Evolutionary conservation across 2,113 vertebrate genomes (phyloP).

Genomic region (Ptyas mucosa): DNA sequence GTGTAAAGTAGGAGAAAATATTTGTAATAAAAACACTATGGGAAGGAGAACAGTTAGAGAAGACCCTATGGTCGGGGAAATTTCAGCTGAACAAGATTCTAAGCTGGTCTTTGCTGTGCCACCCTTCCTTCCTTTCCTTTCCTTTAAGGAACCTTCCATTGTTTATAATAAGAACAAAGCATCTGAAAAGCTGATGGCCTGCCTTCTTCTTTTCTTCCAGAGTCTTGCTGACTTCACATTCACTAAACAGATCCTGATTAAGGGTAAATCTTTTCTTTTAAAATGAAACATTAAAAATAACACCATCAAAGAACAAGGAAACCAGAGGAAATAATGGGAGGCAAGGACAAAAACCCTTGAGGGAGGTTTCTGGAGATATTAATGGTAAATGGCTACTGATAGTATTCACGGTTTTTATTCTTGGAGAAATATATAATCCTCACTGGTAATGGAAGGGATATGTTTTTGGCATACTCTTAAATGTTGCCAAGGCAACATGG

Average conservation of each 20-base stretch:
- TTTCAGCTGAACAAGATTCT: background rate
- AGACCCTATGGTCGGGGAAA: background rate
- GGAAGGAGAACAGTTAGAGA: background rate
- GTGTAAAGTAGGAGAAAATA: background rate
- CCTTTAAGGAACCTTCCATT: background rate
- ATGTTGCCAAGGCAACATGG: background rate
- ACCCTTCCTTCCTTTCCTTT: background rate
- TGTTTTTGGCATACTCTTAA: background rate
- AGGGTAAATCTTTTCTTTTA: background rate
- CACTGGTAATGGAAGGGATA: background rate
- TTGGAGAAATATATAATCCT: background rate
- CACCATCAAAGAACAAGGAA: background rate
- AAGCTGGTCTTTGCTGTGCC: background rate
- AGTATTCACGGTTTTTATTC: background rate
- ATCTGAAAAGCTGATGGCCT: background rate
- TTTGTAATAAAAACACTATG: background rate
- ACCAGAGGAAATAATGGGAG: background rate
- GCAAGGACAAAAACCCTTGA: background rate
- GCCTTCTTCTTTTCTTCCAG: background rate
- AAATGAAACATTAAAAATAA: background rate
- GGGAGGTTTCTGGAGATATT: background rate
- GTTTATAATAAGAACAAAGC: background rate
- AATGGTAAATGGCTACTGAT: background rate
- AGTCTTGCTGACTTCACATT: background rate
- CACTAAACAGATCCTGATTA: background rate